phyloP scores from a whole-genome alignment of 2,797 vertebrate species.

The Pogoniulus pusillus region DNA sequence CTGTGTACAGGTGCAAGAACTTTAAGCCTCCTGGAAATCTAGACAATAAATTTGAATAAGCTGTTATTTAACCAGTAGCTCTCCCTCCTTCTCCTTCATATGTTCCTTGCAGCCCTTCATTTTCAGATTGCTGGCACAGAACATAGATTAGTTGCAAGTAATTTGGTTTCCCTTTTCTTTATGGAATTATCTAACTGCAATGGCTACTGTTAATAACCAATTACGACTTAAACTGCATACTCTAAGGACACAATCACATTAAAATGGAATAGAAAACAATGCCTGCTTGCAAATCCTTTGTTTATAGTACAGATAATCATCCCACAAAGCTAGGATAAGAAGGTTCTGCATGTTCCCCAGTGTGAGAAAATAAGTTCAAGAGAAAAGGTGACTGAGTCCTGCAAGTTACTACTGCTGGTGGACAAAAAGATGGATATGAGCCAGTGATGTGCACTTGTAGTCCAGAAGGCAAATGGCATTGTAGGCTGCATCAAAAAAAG shows the following conservation, averaged over 20 bases:
- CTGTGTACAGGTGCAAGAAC: background rate
- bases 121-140: slow-evolving; percentile 6
- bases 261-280: slow-evolving; percentile 23
- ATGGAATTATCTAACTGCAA: background rate
- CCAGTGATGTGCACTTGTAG: too few relatives aligned
- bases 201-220: slow-evolving; percentile 3
- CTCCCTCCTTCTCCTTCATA: background rate
- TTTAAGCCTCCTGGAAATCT: background rate
- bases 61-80: background rate
- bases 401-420: too few relatives aligned
- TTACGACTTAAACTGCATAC: slow-evolving; percentile 16
- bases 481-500: too few relatives aligned
- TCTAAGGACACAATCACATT: background rate
- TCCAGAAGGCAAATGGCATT: too few relatives aligned
- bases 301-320: background rate
- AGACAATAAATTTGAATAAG: background rate
- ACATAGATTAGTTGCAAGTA: background rate
- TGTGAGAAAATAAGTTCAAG: background rate
- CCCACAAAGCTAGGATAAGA: background rate
- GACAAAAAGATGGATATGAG: too few relatives aligned
- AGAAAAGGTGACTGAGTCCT: background rate
- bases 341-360: background rate
- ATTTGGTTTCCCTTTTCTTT: slow-evolving; percentile 20
- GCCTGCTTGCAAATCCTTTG: background rate
- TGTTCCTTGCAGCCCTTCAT: background rate